A percentile compares a stretch with the other conserved stretches of the same genome.
Conservation (phyloP, 2,113 vertebrate species). For the Junco hyemalis region DNA sequence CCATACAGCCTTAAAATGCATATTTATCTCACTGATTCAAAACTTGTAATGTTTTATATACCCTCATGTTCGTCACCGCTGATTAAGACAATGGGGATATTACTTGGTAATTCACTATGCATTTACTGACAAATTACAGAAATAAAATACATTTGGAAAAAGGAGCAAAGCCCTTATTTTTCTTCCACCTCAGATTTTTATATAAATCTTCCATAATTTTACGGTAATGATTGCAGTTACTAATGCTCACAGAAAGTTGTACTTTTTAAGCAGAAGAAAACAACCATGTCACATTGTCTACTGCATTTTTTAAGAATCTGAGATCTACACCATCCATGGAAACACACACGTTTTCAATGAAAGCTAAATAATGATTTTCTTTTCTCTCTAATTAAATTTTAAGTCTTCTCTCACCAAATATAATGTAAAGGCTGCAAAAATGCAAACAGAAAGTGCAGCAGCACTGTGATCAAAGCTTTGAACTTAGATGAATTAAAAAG, state of each 20-base stretch:
- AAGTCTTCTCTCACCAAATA: conserved; percentile 5
- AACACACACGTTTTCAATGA: conserved; percentile 15
- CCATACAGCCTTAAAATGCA: neutral
- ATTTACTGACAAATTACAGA: neutral
- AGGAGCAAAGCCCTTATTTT: neutral
- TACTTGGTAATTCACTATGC: neutral
- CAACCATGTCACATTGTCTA: neutral
- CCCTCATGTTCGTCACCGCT: neutral
- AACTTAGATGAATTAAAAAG: conserved; percentile 22
- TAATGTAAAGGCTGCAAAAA: conserved; percentile 36
- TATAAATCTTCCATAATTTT: neutral
- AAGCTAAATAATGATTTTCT: neutral
- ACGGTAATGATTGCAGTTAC: neutral
- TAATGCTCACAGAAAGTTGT: neutral
- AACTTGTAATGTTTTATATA: neutral
- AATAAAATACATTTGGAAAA: neutral
- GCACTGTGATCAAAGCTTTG: conserved; percentile 52
- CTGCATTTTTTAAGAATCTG: neutral
- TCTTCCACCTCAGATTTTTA: neutral
- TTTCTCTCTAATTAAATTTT: conserved; percentile 15
- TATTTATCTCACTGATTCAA: neutral
- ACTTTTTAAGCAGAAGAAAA: conserved; percentile 14
- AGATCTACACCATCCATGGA: neutral
- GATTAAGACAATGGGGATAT: neutral
- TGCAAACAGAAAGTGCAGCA: conserved; percentile 5